Evolutionary conservation across 2,797 vertebrate genomes (phyloP).

Genomic region (Simalia tracyae): DNA sequence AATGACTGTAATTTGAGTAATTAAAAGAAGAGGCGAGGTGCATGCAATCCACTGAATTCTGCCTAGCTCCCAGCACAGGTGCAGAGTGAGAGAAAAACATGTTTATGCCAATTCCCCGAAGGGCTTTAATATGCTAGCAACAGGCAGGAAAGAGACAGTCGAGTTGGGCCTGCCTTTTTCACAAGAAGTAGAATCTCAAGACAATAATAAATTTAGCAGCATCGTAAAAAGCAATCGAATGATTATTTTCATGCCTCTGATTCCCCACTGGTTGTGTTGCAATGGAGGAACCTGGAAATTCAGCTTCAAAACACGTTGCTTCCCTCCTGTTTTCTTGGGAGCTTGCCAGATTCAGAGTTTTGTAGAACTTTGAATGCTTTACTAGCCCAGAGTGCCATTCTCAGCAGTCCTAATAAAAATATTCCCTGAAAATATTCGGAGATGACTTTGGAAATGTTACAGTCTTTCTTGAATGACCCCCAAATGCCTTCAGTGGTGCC

Average conservation of each 20-base stretch:
- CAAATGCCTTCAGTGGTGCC: neutral
- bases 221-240: neutral
- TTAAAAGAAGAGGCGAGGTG: neutral
- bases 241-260: neutral
- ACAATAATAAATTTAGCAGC: neutral
- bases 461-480: neutral
- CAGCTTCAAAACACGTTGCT: neutral
- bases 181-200: neutral
- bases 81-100: neutral
- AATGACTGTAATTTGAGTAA: neutral
- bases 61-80: neutral
- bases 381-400: neutral
- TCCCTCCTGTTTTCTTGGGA: neutral
- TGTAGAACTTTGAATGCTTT: neutral
- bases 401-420: neutral
- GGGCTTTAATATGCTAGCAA: neutral
- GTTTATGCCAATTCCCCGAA: neutral
- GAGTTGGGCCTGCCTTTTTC: neutral
- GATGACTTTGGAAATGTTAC: neutral
- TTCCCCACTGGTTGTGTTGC: neutral
- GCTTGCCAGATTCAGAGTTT: neutral
- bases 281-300: neutral
- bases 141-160: neutral
- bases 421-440: neutral
- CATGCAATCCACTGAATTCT: neutral